Evolutionary conservation across 1,140 invertebrate species (phyloP).

Genomic region (Cyphomyrmex costatus): DNA sequence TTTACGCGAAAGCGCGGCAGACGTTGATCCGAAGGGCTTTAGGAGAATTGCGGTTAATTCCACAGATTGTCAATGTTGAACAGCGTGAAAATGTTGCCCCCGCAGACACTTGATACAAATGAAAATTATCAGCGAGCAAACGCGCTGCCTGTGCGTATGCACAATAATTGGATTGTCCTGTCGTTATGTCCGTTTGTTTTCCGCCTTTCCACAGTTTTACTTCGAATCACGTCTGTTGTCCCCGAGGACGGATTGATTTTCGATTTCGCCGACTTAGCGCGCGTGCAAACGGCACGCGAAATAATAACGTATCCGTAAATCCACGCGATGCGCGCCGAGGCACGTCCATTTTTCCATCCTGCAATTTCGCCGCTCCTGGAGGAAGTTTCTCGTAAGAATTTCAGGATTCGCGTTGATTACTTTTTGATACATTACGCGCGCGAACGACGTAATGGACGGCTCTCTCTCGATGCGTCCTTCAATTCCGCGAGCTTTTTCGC

Average conservation of each 20-base stretch:
- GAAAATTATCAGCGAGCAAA: constrained; percentile 49
- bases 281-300: background rate
- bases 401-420: constrained; percentile 33
- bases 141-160: background rate
- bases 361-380: background rate
- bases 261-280: constrained; percentile 62
- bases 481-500: background rate
- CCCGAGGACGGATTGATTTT: constrained; percentile 55
- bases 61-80: constrained; percentile 23
- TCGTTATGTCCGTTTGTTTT: constrained; percentile 61
- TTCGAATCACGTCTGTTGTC: constrained; percentile 19
- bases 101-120: constrained; percentile 51
- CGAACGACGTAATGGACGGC: background rate
- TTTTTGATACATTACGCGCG: constrained; percentile 27
- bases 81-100: constrained; percentile 50
- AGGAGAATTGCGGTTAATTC: constrained; percentile 58
- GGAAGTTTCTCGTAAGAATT: constrained; percentile 23
- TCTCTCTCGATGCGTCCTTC: background rate
- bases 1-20: background rate
- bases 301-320: constrained; percentile 52
- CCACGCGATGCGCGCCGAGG: constrained; percentile 30
- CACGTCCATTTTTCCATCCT: constrained; percentile 30
- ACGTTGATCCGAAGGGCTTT: constrained; percentile 20
- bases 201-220: constrained; percentile 50
- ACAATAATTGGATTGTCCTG: constrained; percentile 54